These are phyloP conservation scores for Capricornis sumatraensis DNA, from an alignment of 2,113 vertebrate genomes.

Conservation along the genomic window DNA sequence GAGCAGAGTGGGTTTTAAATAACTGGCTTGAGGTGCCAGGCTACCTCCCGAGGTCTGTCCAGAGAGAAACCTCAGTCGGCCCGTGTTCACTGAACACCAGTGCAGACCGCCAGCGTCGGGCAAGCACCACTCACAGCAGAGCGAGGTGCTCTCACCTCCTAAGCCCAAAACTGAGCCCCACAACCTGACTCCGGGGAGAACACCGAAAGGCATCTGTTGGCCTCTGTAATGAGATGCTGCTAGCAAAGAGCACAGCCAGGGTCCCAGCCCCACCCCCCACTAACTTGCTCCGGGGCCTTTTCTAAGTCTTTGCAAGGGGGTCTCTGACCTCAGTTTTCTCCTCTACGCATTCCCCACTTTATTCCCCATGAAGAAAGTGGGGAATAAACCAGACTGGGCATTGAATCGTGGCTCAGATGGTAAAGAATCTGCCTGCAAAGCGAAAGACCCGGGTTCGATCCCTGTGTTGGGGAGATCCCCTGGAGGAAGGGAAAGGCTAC, in stretches of 20 bases:
- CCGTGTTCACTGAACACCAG: not conserved
- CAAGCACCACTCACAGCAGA: fast-evolving
- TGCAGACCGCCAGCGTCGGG: not conserved
- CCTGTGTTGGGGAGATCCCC: not conserved
- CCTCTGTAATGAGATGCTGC: fast-evolving
- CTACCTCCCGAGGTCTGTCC: not conserved
- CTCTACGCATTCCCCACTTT: not conserved
- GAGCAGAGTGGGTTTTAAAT: not conserved
- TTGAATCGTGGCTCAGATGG: not conserved
- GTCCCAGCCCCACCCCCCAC: not conserved
- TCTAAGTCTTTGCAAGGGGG: not conserved
- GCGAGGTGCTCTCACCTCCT: not conserved
- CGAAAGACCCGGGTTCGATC: not conserved
- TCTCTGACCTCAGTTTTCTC: not conserved
- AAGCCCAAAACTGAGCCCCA: not conserved
- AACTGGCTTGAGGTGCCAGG: not conserved
- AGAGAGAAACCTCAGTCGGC: not conserved
- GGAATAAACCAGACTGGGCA: not conserved
- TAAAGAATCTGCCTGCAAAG: not conserved
- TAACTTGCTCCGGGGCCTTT: not conserved
- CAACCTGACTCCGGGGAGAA: not conserved
- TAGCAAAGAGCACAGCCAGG: not conserved
- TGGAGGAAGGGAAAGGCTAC: not conserved
- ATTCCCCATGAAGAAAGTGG: not conserved
- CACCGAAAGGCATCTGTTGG: not conserved